Base-by-base conservation (phyloP, 92 coral and sea anemone species). In the Umimayanthus kanabou region DNA sequence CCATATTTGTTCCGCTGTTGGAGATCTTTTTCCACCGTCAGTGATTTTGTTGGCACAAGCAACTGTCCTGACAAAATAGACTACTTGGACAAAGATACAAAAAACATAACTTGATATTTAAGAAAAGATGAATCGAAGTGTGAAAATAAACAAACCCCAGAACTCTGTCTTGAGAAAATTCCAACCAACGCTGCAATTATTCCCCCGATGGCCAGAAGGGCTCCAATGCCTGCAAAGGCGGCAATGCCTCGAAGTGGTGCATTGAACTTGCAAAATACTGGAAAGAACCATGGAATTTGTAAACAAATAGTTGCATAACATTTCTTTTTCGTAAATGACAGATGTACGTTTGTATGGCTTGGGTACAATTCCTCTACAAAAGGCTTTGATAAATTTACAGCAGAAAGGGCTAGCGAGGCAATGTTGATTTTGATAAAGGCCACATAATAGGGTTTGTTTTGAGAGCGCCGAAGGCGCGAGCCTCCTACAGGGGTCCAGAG, bases 171-270 rank as follows among this genome's bases (percentile, higher is more conserved):
- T 11, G 69, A 16, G 40, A 47, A 79, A n/a, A 79, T 47, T 15
- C 69, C 82, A 2, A 50, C 43, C 22, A 50, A 26, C 6, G 82
- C 43, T 50, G 65, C 82, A 50, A 29, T 3, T 16, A 30, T 55
- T 47, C 66, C 67, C 28, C 82, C 82, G 11, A 79, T 11, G n/a
- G 82, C 82, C 69, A 49, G 40, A 53, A 29, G 66, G 10, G 66
- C 66, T 79, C 82, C 82, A 13, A 79, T 25, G 66, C 65, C 82
- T 26, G 82, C 22, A 30, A 49, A 47, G 9, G 82, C 82, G 6
- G 82, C 82, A 33, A 79, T 45, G 26, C 45, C 82, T 50, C 40
- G 39, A 57, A 79, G 39, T 25, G 66, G 26, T 50, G 42, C 66
- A 14, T 26, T 79, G 69, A 79, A 79, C 82, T 45, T 47, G 40